A percentile compares a stretch with the other conserved stretches of the same genome.
Conservation (phyloP, 2,888 invertebrate species). For the Clivina fossor region DNA sequence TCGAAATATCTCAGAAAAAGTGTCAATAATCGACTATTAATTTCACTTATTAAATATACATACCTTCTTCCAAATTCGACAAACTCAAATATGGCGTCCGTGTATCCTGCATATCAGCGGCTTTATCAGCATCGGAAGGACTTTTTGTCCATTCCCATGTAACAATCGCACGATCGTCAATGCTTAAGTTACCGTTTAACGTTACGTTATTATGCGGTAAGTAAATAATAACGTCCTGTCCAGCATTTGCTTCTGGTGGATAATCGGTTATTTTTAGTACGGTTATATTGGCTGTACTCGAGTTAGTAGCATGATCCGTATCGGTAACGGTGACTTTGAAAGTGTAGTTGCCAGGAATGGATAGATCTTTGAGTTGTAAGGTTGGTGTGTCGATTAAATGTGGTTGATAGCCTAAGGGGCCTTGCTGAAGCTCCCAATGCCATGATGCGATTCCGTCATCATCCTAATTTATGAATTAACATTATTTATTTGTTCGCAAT, state of each 20-base stretch:
- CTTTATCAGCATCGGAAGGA: slow-evolving; percentile 81
- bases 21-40: no score
- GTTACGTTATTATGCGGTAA: slow-evolving; percentile 85
- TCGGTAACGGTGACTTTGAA: slow-evolving; percentile 91
- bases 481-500: no score
- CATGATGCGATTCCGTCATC: slow-evolving; percentile 85
- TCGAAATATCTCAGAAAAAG: no score
- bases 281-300: slow-evolving; percentile 83
- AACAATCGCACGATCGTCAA: slow-evolving; percentile 90
- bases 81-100: slow-evolving; percentile 83
- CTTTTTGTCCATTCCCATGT: slow-evolving; percentile 97
- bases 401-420: slow-evolving; percentile 84
- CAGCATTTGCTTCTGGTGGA: slow-evolving; percentile 93
- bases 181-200: slow-evolving; percentile 86
- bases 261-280: slow-evolving; percentile 91
- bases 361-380: slow-evolving; percentile 79
- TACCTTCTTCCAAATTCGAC: slow-evolving; percentile 88
- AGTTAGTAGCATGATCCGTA: slow-evolving; percentile 83
- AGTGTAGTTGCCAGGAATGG: slow-evolving; percentile 85
- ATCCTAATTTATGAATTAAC: slow-evolving; percentile 50
- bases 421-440: slow-evolving; percentile 90
- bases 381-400: slow-evolving; percentile 78
- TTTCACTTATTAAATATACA: slow-evolving; percentile 90
- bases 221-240: slow-evolving; percentile 85
- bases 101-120: slow-evolving; percentile 95